A percentile compares a stretch with the other conserved stretches of the same genome.
Evolutionary conservation across 2,113 vertebrate genomes (phyloP).

Genomic region (Natator depressus): DNA sequence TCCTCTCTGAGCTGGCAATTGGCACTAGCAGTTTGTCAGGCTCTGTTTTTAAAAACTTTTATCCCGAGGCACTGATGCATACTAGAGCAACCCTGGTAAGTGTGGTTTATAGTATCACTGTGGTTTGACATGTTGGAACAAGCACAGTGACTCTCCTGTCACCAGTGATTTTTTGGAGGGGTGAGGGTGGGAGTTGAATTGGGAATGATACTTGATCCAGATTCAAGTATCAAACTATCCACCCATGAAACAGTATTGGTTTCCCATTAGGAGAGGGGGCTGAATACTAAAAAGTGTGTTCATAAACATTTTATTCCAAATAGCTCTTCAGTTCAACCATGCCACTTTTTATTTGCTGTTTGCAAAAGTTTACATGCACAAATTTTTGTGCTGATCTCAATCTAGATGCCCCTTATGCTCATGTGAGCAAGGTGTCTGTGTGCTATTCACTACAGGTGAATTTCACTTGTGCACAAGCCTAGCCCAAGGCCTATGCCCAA

Average conservation of each 20-base stretch:
- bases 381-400: not conserved
- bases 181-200: not conserved
- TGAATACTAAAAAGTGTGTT: rapidly evolving
- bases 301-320: not conserved
- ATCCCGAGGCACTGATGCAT: conserved; percentile 5
- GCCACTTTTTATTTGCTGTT: not conserved
- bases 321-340: not conserved
- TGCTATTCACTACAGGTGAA: conserved; percentile 47
- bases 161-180: not conserved
- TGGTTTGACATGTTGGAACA: not conserved
- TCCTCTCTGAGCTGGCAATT: not conserved
- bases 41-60: conserved; percentile 23
- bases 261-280: not conserved
- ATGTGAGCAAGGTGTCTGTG: rapidly evolving
- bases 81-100: not conserved
- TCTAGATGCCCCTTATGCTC: not conserved
- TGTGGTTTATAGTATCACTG: not conserved
- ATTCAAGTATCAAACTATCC: not conserved
- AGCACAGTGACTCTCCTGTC: not conserved
- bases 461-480: not conserved
- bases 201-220: not conserved
- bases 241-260: rapidly evolving
- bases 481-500: not conserved
- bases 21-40: not conserved
- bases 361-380: not conserved